These are phyloP conservation scores for Sebastes matsubarae DNA, from an alignment of 2,797 vertebrate genomes.

Conservation along the genomic window DNA sequence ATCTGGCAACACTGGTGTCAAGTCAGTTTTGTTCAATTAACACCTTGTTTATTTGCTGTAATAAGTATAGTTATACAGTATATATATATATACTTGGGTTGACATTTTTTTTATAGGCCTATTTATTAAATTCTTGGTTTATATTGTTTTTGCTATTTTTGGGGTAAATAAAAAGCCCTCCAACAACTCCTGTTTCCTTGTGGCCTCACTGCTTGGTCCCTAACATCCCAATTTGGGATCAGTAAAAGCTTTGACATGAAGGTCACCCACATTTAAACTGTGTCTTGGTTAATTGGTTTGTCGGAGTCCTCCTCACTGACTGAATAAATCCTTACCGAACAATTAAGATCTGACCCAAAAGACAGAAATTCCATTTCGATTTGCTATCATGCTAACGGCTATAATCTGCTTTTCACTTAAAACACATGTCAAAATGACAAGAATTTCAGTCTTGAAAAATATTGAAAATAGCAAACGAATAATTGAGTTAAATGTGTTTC, in stretches of 20 bases:
- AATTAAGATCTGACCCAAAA: conserved; percentile 21
- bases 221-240: too few relatives aligned
- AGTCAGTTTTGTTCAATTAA: too few relatives aligned
- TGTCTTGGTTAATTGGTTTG: conserved; percentile 32
- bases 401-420: conserved; percentile 9
- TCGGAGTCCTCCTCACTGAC: neutral
- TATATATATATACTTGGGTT: too few relatives aligned
- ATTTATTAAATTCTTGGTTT: too few relatives aligned
- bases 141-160: too few relatives aligned
- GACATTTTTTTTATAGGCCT: too few relatives aligned
- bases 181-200: too few relatives aligned
- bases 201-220: too few relatives aligned
- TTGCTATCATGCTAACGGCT: neutral
- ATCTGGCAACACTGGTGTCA: too few relatives aligned
- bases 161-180: too few relatives aligned
- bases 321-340: neutral
- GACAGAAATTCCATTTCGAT: conserved; percentile 18
- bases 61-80: too few relatives aligned
- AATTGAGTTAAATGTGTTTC: conserved; percentile 32
- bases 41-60: too few relatives aligned
- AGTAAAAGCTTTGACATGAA: neutral
- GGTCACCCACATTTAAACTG: conserved; percentile 40
- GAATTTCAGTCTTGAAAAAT: conserved; percentile 18
- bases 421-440: neutral
- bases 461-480: conserved; percentile 17